These are phyloP conservation scores for Phenganax marumi DNA, from an alignment of 92 coral and sea anemone species.

Conservation along the genomic window DNA sequence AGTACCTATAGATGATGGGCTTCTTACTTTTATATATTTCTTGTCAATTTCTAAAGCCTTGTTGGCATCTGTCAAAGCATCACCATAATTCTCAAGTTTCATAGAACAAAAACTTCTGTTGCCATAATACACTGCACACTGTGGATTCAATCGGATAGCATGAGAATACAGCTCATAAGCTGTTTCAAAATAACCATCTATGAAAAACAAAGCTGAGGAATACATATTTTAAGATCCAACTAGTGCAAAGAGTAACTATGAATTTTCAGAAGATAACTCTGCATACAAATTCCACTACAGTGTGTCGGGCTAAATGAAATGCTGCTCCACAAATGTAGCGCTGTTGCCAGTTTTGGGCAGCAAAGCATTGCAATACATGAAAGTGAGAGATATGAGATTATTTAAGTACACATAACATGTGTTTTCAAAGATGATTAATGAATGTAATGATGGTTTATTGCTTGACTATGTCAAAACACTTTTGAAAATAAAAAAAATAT, in stretches of 20 bases:
- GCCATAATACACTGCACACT: constrained; percentile 80
- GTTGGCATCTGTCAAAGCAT: constrained; percentile 86
- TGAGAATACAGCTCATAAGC: constrained; percentile 74
- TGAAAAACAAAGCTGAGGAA: not conserved
- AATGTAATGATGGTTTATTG: too few species aligned
- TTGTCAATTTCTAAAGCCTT: constrained; percentile 90
- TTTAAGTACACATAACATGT: too few species aligned
- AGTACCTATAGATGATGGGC: not conserved
- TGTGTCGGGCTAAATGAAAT: not conserved
- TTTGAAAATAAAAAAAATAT: too few species aligned
- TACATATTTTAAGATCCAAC: not conserved
- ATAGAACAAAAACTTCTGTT: constrained; percentile 94
- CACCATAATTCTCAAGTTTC: constrained; percentile 85
- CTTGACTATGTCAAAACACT: too few species aligned
- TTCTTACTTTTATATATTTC: constrained; percentile 76
- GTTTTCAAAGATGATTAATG: too few species aligned
- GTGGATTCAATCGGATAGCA: constrained; percentile 82
- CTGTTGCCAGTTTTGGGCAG: too few species aligned
- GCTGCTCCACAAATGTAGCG: too few species aligned
- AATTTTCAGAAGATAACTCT: not conserved
- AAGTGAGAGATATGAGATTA: too few species aligned
- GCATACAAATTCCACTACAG: not conserved
- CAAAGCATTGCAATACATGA: too few species aligned
- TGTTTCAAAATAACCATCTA: constrained; percentile 73
- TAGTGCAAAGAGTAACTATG: not conserved